These are phyloP conservation scores for Zosterops japonicus DNA, from an alignment of 2,113 vertebrate genomes.

Conservation along the genomic window DNA sequence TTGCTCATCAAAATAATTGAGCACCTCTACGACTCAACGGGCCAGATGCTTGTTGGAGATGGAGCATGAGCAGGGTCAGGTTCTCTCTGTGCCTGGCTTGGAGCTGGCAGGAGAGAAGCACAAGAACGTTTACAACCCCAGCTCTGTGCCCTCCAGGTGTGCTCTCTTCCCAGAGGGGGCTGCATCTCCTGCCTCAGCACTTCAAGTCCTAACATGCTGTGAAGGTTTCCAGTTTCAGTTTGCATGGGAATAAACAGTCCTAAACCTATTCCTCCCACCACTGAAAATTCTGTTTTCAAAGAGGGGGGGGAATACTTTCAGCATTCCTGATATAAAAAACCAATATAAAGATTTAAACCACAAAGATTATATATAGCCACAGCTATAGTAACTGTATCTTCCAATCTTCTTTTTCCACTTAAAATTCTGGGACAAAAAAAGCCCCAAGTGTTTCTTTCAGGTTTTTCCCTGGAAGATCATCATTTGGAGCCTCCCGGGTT, in stretches of 20 bases:
- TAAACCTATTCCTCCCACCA: not conserved
- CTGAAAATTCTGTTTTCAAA: not conserved
- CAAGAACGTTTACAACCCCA: not conserved
- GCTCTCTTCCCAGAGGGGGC: not conserved
- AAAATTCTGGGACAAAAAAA: not conserved
- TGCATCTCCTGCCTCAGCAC: accelerated
- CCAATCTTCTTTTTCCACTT: not conserved
- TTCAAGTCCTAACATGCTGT: not conserved
- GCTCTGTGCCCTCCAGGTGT: accelerated
- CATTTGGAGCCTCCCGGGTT: not conserved
- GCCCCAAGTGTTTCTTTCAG: not conserved
- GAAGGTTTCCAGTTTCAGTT: not conserved
- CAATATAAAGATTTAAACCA: not conserved
- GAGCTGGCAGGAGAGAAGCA: not conserved
- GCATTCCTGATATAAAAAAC: not conserved
- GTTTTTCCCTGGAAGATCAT: not conserved
- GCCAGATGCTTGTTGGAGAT: not conserved
- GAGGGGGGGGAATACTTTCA: not conserved
- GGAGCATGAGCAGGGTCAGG: not conserved
- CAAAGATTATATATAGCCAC: not conserved
- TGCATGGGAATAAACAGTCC: not conserved
- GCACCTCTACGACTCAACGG: accelerated
- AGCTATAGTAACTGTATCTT: not conserved
- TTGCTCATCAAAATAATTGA: not conserved
- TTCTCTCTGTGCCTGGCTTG: not conserved